Conservation (phyloP, 1,140 invertebrate species). For the Philotrypesis tridentata region DNA sequence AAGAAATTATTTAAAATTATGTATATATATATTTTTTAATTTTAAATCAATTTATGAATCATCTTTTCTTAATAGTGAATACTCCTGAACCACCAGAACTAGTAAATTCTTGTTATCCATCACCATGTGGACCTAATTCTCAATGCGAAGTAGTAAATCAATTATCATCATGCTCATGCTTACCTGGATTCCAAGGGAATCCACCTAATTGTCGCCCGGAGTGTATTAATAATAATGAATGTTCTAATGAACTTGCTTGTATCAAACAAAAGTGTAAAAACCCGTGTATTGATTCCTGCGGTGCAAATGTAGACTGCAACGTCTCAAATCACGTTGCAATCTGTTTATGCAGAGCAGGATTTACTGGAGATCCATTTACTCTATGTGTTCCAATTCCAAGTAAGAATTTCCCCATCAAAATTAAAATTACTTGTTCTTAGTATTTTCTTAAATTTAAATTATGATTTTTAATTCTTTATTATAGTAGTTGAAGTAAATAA, state of each 20-base stretch:
- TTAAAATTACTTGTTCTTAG: not conserved
- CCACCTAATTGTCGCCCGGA: constrained; percentile 71
- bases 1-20: constrained; percentile 17
- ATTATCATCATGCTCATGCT: constrained; percentile 79
- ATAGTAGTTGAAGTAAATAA: constrained; percentile 64
- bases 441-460: not conserved
- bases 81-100: constrained; percentile 60
- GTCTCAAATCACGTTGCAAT: constrained; percentile 78
- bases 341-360: constrained; percentile 72
- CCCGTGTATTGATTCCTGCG: constrained; percentile 74
- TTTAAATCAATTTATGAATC: constrained; percentile 56
- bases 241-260: constrained; percentile 69
- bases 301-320: constrained; percentile 78
- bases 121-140: constrained; percentile 83
- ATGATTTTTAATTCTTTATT: constrained; percentile 51
- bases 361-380: constrained; percentile 75
- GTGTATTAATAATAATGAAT: constrained; percentile 73
- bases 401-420: constrained; percentile 33
- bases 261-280: constrained; percentile 73
- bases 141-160: constrained; percentile 77
- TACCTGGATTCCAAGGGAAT: constrained; percentile 73
- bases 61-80: constrained; percentile 52
- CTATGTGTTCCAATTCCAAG: constrained; percentile 69
- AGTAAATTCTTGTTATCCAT: constrained; percentile 79
- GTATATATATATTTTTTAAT: not conserved